phyloP scores from a whole-genome alignment of 2,113 vertebrate species.

The Dinomys branickii region DNA sequence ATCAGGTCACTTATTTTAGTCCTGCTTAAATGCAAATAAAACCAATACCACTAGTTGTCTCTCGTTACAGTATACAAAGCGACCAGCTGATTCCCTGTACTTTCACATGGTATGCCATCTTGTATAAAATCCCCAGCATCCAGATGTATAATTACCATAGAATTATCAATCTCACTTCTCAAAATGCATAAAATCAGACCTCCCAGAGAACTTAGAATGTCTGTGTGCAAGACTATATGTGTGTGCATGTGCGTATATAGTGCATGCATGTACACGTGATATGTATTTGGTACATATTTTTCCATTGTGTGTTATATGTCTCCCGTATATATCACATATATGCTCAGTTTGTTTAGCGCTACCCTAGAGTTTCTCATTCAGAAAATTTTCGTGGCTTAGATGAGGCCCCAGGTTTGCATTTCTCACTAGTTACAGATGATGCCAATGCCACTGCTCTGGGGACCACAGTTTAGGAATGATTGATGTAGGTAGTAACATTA shows the following conservation, averaged over 20 bases:
- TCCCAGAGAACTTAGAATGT: constrained; percentile 20
- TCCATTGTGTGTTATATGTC: neutral
- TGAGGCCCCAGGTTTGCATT: neutral
- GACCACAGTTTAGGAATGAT: neutral
- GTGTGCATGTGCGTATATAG: neutral
- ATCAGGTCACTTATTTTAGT: constrained; percentile 23
- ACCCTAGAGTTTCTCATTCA: neutral
- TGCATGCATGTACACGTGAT: neutral
- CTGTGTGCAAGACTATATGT: neutral
- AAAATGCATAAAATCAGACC: neutral
- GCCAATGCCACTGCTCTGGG: neutral
- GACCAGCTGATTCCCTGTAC: neutral
- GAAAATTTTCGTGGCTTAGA: neutral
- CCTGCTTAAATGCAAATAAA: constrained; percentile 41
- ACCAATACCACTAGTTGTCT: neutral
- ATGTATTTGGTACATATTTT: neutral
- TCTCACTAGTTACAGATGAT: neutral
- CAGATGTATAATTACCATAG: neutral
- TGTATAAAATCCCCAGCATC: neutral
- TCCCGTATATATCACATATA: neutral
- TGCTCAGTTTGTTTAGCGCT: neutral
- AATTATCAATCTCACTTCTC: neutral
- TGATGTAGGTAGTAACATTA: neutral
- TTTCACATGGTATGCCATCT: neutral
- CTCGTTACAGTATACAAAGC: neutral